Evolutionary conservation across 2,888 invertebrate genomes (phyloP), one percentile per base, ranked within the genome.

Genomic region (Ferdinandea cuprea): DNA sequence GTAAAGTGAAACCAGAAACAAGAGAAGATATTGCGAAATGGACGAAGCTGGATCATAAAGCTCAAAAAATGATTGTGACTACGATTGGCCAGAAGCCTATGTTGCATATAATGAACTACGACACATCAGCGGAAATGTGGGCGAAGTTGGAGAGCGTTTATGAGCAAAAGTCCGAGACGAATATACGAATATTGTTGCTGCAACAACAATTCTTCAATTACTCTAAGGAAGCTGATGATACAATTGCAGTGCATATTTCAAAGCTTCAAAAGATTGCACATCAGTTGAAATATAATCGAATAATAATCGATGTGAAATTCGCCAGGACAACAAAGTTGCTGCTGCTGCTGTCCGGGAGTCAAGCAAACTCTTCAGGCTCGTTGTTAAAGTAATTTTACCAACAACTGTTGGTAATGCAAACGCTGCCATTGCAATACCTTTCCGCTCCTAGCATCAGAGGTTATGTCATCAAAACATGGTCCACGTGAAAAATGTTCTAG

Each of bases 131-230:
- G 15, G 85, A 66, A 13, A 86, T 86, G 85, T 85, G 72, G 73
- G 21, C 54, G 0, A 68, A 74, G 30, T 30, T 85, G 17, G 72
- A 85, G 32, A 84, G 69, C 11, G 72, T 89, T 0, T 89, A 87
- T 69, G 89, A 89, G 54, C 88, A 88, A 59, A 89, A 87, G 65
- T 86, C 87, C 0, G 87, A 87, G 32, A 88, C 88, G 1, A 88
- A 80, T n/a, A 80, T 89, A 4, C 88, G 89, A 11, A 8, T 48
- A 1, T n/a, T 19, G 83, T 85, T 88, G 11, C 32, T 89, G 2
- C 89, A 89, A 28, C 88, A 89, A 40, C 63, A 87, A 25, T 86
- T 86, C 77, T 87, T 85, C 21, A 35, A 58, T 17, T 85, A 78
- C 30, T 58, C 69, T 30, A 86, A 85, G 13, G 69, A 71, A n/a